Evolutionary conservation across 2,888 invertebrate genomes (phyloP).

Genomic region (Callyntrura guangdongensis): DNA sequence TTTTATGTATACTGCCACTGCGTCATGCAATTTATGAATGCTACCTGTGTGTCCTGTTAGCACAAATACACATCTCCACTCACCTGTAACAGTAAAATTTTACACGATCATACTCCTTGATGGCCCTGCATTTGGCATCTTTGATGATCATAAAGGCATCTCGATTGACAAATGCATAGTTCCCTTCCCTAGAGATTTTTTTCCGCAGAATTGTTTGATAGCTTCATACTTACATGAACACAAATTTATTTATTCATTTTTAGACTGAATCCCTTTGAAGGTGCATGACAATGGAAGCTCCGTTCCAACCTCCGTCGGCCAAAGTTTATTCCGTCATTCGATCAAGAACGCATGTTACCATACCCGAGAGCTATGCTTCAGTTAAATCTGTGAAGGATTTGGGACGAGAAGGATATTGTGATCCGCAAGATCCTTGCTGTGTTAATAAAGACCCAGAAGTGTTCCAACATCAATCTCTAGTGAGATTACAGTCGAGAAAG

Average conservation of each 20-base stretch:
- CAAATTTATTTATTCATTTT: neutral
- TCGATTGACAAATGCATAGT: too few relatives aligned
- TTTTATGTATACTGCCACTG: too few relatives aligned
- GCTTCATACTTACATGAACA: too few relatives aligned
- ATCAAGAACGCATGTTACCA: neutral
- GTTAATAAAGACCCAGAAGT: slow-evolving; percentile 29
- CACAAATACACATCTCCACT: too few relatives aligned
- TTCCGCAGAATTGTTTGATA: too few relatives aligned
- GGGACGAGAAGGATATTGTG: neutral
- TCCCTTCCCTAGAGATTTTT: too few relatives aligned
- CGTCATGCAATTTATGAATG: too few relatives aligned
- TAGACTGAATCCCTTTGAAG: neutral
- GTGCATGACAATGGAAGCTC: neutral
- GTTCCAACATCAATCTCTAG: neutral
- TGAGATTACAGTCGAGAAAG: neutral
- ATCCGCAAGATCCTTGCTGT: slow-evolving; percentile 52
- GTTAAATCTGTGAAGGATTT: slow-evolving; percentile 13
- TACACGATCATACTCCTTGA: too few relatives aligned
- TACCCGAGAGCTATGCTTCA: neutral
- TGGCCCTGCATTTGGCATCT: too few relatives aligned
- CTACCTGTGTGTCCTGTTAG: too few relatives aligned
- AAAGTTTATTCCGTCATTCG: neutral
- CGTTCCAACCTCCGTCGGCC: neutral
- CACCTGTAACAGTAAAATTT: too few relatives aligned
- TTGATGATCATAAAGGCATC: too few relatives aligned